Base-by-base conservation (phyloP, 2,797 vertebrate genomes). In the Spea hammondii region DNA sequence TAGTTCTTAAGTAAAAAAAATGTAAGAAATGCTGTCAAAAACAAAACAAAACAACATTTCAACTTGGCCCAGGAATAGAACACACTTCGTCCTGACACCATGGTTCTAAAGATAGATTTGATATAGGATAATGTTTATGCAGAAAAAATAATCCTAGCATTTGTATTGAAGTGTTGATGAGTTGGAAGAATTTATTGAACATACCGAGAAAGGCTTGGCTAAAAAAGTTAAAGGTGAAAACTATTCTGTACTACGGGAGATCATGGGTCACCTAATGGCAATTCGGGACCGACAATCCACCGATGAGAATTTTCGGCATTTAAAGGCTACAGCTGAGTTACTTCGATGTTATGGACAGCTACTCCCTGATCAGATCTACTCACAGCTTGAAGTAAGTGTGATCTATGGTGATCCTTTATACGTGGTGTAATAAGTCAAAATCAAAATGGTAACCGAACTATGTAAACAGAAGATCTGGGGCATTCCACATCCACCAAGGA, bases 311-410 rank as follows among this genome's bases (percentile, higher is more conserved):
- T 94, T 92, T 79, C 89, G 87, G 86, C 89, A 91, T 49, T 91
- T 94, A 72, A 92, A 91, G 84, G 88, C 90, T 14, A 93, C 87
- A 0, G 84, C 85, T 13, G 90, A 92, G 74, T 86, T 94, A n/a
- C 90, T 94, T 6, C 93, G 89, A 87, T 91, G 84, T 59, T 93
- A 90, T 4, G 89, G 84, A 12, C 90, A 93, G 83, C 91, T 94
- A 73, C 84, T 94, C 47, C 88, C 89, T 13, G 89, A 92, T 76
- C 86, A 90, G 4, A 88, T 92, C 77, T 90, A 85, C 84, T 83
- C 79, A 45, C 87, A 91, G 14, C 83, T 95, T 8, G 92, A 94
- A 86, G 94, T 94, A 79, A 82, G 76, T 32, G 14, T 17, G 32
- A 4, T 32, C 32, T 0, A n/a, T 7, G 32, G 14, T 59, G 32